Conservation (phyloP, 92 coral and sea anemone species). For the Meandrina meandrites region DNA sequence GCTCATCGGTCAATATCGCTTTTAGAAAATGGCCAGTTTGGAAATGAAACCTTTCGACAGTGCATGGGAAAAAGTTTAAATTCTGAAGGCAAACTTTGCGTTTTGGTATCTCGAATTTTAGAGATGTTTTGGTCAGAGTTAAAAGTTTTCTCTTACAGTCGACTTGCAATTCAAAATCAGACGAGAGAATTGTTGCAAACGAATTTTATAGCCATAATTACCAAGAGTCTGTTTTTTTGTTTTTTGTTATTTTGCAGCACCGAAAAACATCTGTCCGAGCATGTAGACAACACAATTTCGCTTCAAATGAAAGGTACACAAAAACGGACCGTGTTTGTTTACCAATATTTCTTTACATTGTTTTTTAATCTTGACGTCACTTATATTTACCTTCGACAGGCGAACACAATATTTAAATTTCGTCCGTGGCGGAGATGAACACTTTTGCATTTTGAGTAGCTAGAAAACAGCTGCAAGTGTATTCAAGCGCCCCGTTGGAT, state of each 20-base stretch:
- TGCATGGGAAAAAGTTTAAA: background rate
- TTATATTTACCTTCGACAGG: constrained; percentile 1
- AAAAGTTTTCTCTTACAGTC: background rate
- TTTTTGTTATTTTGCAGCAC: background rate
- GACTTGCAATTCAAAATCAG: background rate
- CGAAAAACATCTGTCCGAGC: background rate
- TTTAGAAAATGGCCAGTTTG: too few species aligned
- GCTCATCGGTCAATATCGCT: too few species aligned
- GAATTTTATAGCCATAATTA: background rate
- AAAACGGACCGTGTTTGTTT: background rate
- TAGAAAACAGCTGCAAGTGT: constrained; percentile 19
- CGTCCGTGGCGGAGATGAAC: background rate
- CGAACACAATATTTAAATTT: constrained; percentile 27
- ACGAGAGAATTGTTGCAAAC: background rate
- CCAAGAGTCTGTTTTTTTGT: background rate
- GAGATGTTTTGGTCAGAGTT: background rate
- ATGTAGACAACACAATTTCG: background rate
- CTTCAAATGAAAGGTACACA: constrained; percentile 11
- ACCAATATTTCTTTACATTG: background rate
- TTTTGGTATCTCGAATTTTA: background rate
- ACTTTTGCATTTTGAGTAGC: background rate
- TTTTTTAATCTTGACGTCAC: constrained; percentile 14
- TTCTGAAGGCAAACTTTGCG: background rate
- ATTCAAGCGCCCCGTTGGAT: background rate
- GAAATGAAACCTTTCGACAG: background rate